Base-by-base conservation (phyloP, 1,140 invertebrate species). In the Dinothrombium tinctorium region DNA sequence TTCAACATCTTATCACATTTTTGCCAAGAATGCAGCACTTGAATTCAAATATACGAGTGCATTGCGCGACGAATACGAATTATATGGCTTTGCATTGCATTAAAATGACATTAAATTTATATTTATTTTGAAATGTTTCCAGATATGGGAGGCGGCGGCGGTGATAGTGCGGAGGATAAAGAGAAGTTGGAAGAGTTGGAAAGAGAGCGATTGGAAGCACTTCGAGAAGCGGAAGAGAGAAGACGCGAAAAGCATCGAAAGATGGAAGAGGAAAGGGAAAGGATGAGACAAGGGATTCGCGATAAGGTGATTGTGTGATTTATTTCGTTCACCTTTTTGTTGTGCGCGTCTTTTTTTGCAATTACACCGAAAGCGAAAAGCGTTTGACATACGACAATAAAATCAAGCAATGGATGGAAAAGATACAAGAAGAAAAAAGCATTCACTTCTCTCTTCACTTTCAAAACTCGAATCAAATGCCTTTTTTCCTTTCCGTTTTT, bases 241-340 rank as follows among this genome's bases (percentile, higher is more conserved):
- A 45, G 67, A 17, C 62, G 60, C 46, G 62, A 68, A 43, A 68
- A 65, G 47, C 64, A 68, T 50, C 51, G 63, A 26, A 65, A 67
- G 54, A 66, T 63, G 58, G 65, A 68, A 44, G 58, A 55, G 45
- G 65, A 66, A 49, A 51, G 63, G 37, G 65, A 67, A 54, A 57
- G 53, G 41, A 59, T 66, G 59, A 53, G 65, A 47, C 59, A 59
- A 46, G 54, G 58, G 36, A 65, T 67, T 40, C 52, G 65, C 47
- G 63, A 62, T 44, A 69, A 68, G 54, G 62, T 64, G 33, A 36
- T n/a, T 36, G 17, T 19, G 15, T n/a, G n/a, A 29, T n/a, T n/a
- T n/a, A n/a, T n/a, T n/a, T n/a, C n/a, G n/a, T n/a, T n/a, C n/a
- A n/a, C n/a, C n/a, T n/a, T n/a, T n/a, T n/a, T n/a, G n/a, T n/a